Base-by-base conservation (phyloP, 53 echinoderm and acorn worm species). In the Zoroaster sp. region DNA sequence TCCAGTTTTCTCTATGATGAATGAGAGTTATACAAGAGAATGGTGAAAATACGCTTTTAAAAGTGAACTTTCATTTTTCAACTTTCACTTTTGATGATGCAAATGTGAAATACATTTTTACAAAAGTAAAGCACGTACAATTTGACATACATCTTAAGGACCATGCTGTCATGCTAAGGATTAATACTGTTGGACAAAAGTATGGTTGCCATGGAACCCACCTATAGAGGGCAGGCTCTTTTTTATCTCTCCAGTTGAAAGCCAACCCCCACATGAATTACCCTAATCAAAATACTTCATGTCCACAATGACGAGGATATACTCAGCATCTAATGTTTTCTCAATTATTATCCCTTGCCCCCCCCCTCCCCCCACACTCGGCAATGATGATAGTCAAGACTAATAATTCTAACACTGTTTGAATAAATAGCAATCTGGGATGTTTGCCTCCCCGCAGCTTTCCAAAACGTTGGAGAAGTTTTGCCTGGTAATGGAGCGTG, bases 401-500 rank as follows among this genome's bases (percentile, higher is more conserved):
- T 23, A 77, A 49, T 77, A 49, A 77, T 63, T 80, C 63, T 13
- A 49, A 80, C 63, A 63, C 80, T 39, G 59, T 80, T 54, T 80
- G 80, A 80, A 80, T 49, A 80, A 80, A 80, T 59, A 80, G 80
- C 55, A 80, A 38, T n/a, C 37, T 35, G 39, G 80, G 80, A 8
- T 55, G 32, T 59, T 59, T 59, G 63, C 63, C 81, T 40, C 81
- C 55, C 67, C 66, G 40, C 81, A 65, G 65, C 66, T 66, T 81
- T 28, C n/a, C n/a, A 13, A 66, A 81, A 81, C 42, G 65, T 81
- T 81, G 66, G 66, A 81, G 81, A 81, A 66, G 81, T 81, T 81
- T 81, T 40, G 67, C 81, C 67, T 81, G 81, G 66, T 81, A 81
- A 81, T 81, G 81, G 81, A 81, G 81, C 67, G 81, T 32, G 81